Base-by-base conservation (phyloP, 1,140 invertebrate genomes). In the Atopsyche davidsoni region DNA sequence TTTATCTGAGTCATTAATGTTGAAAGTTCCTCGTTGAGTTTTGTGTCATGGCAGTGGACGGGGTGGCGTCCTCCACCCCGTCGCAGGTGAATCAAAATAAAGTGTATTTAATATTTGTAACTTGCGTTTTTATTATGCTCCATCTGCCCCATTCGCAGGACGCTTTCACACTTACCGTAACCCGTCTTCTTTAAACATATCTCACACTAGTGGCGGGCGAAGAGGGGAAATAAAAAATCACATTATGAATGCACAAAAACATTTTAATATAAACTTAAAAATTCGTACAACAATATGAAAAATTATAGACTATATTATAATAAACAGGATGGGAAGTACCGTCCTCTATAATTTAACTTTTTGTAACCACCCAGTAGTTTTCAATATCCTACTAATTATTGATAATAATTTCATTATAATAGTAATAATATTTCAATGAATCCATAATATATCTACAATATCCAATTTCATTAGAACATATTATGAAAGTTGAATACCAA, bases 201-300 rank as follows among this genome's bases (percentile, higher is more conserved):
- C n/a, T n/a, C n/a, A n/a, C 24, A 28, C 24, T 6, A n/a, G 24
- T 28, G 24, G n/a, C n/a, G n/a, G n/a, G n/a, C n/a, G n/a, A n/a
- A n/a, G n/a, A n/a, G n/a, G n/a, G 10, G 7, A 39, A 40, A 25
- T 24, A 40, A 39, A 48, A 22, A 21, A 7, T 25, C 14, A 23
- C 13, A 35, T 19, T 41, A 25, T 58, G 56, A 75, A 73, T 81
- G 78, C 79, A 82, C 79, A 82, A 80, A n/a, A 78, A 81, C 76
- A 80, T 82, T 83, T 83, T 83, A 83, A 83, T 83, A 83, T 82
- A 83, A 83, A 83, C 80, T 83, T 84, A 83, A 83, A 83, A 84
- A 83, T 82, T 76, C 77, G 80, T 83, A 83, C 79, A 82, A 81
- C 78, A 81, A 80, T 82, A 82, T 81, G 78, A 82, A 82, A 81